phyloP scores from a whole-genome alignment of 2,113 vertebrate genomes.

The Charina bottae region DNA sequence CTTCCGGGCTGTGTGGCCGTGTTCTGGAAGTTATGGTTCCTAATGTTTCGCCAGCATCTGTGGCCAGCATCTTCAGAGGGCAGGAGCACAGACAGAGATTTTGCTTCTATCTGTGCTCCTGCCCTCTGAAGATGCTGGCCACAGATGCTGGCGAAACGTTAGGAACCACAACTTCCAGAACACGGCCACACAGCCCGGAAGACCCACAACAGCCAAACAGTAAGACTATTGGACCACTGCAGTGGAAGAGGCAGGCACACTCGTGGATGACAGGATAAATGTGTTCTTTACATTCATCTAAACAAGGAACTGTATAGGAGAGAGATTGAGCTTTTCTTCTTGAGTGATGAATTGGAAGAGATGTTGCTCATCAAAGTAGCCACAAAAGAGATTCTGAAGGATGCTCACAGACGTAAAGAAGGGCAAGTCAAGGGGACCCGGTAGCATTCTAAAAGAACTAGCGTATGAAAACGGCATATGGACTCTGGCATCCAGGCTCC shows the following conservation, averaged over 20 bases:
- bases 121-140: no score
- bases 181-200: no score
- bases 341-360: conserved; percentile 6
- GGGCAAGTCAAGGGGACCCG: not conserved
- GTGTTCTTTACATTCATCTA: conserved; percentile 12
- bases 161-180: no score
- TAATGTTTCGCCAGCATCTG: no score
- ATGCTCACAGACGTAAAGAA: not conserved
- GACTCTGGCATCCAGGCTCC: not conserved
- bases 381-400: not conserved
- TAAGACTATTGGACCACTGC: not conserved
- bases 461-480: not conserved
- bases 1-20: no score
- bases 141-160: no score
- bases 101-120: no score
- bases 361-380: not conserved
- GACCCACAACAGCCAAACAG: no score
- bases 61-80: no score
- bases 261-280: conserved; percentile 11
- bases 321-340: conserved; percentile 2
- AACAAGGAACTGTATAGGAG: not conserved
- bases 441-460: not conserved
- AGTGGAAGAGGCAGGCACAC: not conserved
- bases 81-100: no score
- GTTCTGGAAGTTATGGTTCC: no score